These are phyloP conservation scores for Aplysina aerophoba DNA, from an alignment of 37 sponge, comb jelly and placozoan species.

Conservation along the genomic window DNA sequence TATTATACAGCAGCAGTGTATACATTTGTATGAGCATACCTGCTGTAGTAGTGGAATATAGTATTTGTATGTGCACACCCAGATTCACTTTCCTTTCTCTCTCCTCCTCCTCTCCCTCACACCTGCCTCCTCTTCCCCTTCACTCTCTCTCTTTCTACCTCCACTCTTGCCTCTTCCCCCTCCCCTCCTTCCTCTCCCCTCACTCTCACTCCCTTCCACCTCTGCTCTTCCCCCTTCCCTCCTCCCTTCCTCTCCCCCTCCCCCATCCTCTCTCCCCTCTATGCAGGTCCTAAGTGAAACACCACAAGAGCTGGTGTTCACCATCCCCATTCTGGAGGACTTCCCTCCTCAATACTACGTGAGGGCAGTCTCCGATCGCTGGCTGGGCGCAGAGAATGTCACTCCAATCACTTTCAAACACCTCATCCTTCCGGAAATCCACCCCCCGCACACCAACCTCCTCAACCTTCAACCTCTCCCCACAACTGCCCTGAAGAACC, in stretches of 20 bases:
- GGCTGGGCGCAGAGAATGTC: conserved; percentile 88
- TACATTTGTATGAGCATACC: too few species aligned
- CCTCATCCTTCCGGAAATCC: conserved; percentile 92
- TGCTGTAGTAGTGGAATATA: too few species aligned
- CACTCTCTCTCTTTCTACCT: background rate
- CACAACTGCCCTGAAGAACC: conserved; percentile 72
- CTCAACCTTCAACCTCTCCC: conserved; percentile 97
- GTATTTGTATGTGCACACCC: too few species aligned
- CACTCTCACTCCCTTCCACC: background rate
- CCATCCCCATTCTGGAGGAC: conserved; percentile 93
- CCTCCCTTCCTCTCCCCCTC: background rate
- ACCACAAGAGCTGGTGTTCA: conserved; percentile 84
- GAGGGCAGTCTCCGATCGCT: conserved; percentile 87
- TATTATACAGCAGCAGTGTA: too few species aligned
- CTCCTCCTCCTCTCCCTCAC: background rate
- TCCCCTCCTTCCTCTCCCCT: background rate
- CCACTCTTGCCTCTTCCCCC: background rate
- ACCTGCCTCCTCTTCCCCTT: background rate
- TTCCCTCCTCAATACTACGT: conserved; percentile 89
- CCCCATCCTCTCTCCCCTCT: background rate
- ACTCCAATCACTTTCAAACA: conserved; percentile 88
- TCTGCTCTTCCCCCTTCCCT: background rate
- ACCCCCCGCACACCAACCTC: conserved; percentile 96
- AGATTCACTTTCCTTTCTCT: too few species aligned
- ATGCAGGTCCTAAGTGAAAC: conserved; percentile 69